These are phyloP conservation scores for Patiria pectinifera DNA, from an alignment of 53 echinoderm and acorn worm genomes.

Conservation along the genomic window DNA sequence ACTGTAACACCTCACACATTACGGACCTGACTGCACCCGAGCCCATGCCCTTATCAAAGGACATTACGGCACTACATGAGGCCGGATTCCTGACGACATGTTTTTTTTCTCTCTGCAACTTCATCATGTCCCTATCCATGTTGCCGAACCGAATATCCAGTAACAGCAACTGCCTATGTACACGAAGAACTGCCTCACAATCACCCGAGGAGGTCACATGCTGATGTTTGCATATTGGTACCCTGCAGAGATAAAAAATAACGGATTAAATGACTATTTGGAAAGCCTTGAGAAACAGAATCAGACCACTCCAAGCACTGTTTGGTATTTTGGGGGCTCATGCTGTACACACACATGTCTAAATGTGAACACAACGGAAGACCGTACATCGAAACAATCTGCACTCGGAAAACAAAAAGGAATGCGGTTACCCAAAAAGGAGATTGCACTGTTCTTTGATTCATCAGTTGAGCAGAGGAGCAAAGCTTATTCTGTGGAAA, in stretches of 20 bases:
- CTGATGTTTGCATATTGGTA: slow-evolving; percentile 8
- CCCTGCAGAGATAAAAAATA: neutral
- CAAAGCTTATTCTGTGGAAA: too few relatives aligned
- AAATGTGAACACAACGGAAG: too few relatives aligned
- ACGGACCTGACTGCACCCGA: neutral
- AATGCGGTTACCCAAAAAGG: too few relatives aligned
- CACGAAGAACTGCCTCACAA: too few relatives aligned
- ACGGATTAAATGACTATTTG: neutral
- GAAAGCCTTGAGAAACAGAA: neutral
- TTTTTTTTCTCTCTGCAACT: too few relatives aligned
- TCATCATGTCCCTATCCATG: neutral
- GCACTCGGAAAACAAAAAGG: too few relatives aligned
- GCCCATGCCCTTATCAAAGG: neutral
- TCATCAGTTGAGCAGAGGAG: too few relatives aligned
- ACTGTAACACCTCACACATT: neutral
- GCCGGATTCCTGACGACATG: neutral
- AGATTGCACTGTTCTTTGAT: too few relatives aligned
- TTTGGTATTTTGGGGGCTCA: neutral
- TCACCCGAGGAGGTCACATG: neutral
- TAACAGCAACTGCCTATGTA: too few relatives aligned
- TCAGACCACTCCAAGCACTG: neutral
- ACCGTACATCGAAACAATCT: too few relatives aligned
- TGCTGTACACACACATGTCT: neutral
- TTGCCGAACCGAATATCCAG: neutral
- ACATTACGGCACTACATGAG: neutral